phyloP scores from a whole-genome alignment of 2,888 invertebrate species.

The Nowickia ferox region DNA sequence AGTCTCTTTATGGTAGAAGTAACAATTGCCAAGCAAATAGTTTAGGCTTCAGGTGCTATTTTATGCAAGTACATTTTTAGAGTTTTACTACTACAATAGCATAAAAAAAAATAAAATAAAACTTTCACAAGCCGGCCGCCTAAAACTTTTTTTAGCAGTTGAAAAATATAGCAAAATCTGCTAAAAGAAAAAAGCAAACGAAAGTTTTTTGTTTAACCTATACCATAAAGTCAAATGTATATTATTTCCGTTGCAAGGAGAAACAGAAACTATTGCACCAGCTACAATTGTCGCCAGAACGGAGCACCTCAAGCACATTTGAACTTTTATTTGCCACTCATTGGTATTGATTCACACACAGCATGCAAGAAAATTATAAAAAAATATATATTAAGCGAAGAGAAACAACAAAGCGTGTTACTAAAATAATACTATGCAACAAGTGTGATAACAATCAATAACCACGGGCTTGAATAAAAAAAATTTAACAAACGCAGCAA shows the following conservation, averaged over 20 bases:
- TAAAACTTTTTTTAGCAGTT: slow-evolving; percentile 51
- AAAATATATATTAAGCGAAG: not conserved
- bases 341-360: not conserved
- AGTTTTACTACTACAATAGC: slow-evolving; percentile 58
- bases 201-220: slow-evolving; percentile 55
- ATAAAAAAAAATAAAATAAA: slow-evolving; percentile 14
- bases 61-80: slow-evolving; percentile 62
- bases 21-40: slow-evolving; percentile 70
- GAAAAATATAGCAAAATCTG: slow-evolving; percentile 46
- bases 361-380: not conserved
- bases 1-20: slow-evolving; percentile 55
- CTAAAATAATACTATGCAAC: slow-evolving; percentile 66
- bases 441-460: slow-evolving; percentile 70
- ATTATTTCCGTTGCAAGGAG: not conserved
- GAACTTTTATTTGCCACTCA: slow-evolving; percentile 54
- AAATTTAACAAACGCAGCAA: slow-evolving; percentile 44
- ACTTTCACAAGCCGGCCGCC: slow-evolving; percentile 68
- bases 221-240: slow-evolving; percentile 51
- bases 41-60: slow-evolving; percentile 70
- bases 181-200: not conserved
- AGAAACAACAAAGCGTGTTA: slow-evolving; percentile 60
- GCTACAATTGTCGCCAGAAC: slow-evolving; percentile 70
- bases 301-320: slow-evolving; percentile 61
- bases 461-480: slow-evolving; percentile 57
- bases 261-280: slow-evolving; percentile 62